Conservation (phyloP, 2,797 vertebrate species). For the Oreochromis grahami region DNA sequence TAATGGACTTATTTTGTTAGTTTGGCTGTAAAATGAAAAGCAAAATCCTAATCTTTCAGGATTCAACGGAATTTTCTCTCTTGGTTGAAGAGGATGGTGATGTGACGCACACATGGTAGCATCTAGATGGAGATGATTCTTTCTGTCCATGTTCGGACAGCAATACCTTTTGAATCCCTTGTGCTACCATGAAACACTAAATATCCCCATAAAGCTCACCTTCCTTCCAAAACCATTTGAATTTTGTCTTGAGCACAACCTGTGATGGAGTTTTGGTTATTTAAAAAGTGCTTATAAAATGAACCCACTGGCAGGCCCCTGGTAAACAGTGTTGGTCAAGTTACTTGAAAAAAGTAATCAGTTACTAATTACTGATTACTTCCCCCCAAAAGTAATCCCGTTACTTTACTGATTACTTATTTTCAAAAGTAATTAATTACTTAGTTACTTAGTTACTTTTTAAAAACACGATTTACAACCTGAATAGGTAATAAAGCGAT, state of each 20-base stretch:
- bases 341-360: too few species aligned
- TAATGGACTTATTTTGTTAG: neutral
- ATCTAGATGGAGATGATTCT: neutral
- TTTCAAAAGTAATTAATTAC: too few species aligned
- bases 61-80: neutral
- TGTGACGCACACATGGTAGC: neutral
- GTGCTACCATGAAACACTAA: neutral
- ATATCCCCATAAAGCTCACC: neutral
- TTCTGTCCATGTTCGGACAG: neutral
- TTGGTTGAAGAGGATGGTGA: neutral
- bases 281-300: neutral
- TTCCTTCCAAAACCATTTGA: neutral
- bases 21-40: neutral
- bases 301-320: neutral
- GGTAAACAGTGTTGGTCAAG: too few species aligned
- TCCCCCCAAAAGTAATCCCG: too few species aligned
- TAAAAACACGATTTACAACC: too few species aligned
- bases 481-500: too few species aligned
- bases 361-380: too few species aligned
- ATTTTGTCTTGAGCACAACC: neutral
- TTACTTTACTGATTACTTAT: too few species aligned
- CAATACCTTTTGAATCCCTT: neutral
- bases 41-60: neutral
- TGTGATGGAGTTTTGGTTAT: neutral
- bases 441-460: too few species aligned